Conservation (phyloP, 2,113 vertebrate genomes). For the Haliaeetus leucogaster region DNA sequence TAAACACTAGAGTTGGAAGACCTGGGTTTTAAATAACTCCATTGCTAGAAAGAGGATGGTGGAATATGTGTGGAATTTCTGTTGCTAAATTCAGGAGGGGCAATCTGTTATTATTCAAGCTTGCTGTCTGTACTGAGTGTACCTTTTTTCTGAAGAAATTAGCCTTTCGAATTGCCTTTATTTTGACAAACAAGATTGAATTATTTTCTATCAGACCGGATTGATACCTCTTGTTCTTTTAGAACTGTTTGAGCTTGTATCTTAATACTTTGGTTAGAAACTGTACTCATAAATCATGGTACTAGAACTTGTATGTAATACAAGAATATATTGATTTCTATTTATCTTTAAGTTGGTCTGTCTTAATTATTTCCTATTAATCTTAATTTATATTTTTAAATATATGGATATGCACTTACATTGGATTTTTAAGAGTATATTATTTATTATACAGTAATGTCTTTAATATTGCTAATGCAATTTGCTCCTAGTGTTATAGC, state of each 20-base stretch:
- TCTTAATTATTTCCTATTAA: background rate
- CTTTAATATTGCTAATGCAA: background rate
- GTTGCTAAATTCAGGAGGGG: background rate
- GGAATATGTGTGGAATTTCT: background rate
- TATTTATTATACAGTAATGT: background rate
- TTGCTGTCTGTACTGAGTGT: background rate
- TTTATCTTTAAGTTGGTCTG: background rate
- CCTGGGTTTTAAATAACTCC: background rate
- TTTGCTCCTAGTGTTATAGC: background rate
- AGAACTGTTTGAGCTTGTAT: background rate
- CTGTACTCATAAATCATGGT: background rate
- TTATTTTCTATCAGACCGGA: background rate
- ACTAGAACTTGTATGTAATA: background rate
- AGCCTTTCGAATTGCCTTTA: background rate
- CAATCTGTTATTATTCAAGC: background rate
- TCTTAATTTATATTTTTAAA: background rate
- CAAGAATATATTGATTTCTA: background rate
- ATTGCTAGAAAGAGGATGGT: background rate
- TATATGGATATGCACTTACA: background rate
- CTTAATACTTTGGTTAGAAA: background rate
- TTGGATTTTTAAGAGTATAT: background rate
- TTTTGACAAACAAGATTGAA: background rate
- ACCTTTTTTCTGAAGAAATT: background rate
- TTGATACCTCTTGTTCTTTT: background rate
- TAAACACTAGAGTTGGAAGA: background rate